Evolutionary conservation across 2,888 invertebrate genomes (phyloP).

Genomic region (Calameuta pallipes): DNA sequence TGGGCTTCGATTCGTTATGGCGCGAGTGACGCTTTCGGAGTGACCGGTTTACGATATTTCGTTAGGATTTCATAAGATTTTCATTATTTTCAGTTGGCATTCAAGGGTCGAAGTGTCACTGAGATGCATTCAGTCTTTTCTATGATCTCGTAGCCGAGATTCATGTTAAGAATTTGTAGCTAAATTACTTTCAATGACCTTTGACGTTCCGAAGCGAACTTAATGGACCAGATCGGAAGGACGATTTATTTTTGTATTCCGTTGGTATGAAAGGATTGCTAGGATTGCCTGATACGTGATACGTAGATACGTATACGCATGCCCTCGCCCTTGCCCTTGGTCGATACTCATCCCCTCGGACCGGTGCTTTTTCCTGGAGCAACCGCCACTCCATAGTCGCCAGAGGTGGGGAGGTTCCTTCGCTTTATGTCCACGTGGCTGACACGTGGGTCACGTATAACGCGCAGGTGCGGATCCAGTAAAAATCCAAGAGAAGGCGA

Average conservation of each 20-base stretch:
- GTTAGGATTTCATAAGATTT: not conserved
- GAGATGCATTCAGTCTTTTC: not conserved
- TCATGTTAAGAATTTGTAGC: not conserved
- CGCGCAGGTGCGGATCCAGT: conserved; percentile 47
- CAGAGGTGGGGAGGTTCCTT: conserved; percentile 2
- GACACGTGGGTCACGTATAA: conserved; percentile 45
- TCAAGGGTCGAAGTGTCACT: not conserved
- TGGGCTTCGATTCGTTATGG: conserved; percentile 16
- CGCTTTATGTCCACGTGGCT: conserved; percentile 44
- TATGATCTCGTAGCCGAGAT: not conserved
- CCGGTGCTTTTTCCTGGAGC: conserved; percentile 22
- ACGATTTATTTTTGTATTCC: not conserved
- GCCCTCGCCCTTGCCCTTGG: conserved; percentile 61
- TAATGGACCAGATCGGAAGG: not conserved
- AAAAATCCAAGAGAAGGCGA: conserved; percentile 35
- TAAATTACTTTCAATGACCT: not conserved
- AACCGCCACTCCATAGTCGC: not conserved
- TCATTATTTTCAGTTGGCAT: not conserved
- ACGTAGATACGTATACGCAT: conserved; percentile 34
- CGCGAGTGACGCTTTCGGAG: not conserved
- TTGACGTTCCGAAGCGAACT: not conserved
- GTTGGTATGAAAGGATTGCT: not conserved
- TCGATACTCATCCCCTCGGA: conserved; percentile 57
- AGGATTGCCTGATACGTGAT: not conserved
- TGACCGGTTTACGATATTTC: not conserved